Base-by-base conservation (phyloP, 64 coral and sea anemone genomes). In the Astreopora myriophthalma region DNA sequence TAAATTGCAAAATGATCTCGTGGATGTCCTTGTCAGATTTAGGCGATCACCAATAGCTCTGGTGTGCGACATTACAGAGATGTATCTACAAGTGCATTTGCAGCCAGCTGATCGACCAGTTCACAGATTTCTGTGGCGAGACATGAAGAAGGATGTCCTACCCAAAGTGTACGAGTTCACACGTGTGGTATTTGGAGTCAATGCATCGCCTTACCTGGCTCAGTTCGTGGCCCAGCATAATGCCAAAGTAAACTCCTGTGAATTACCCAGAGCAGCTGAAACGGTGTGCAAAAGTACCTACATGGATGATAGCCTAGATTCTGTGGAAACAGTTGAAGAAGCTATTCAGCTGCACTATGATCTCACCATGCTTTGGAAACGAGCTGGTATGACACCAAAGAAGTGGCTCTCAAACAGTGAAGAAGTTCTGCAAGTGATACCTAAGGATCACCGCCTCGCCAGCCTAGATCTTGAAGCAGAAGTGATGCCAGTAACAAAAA, bases 161-260 rank as follows among this genome's bases (percentile, higher is more conserved):
- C 74, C 74, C 19, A 67, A 85, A 19, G 86, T 84, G 10, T 85
- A 94, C 24, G 35, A 85, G 49, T 94, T 89, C 13, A 89, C 35
- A 16, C 13, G 70, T 72, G 79, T 94, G 5, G 91, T 93, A 9
- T 87, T 93, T 79, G 84, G 91, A 67, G 83, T 85, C 19, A 86
- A 74, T 31, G 36, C 71, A n/a, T 92, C 81, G 24, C 81, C 91
- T 22, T 92, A 74, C 48, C 31, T 84, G 33, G 90, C 68, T 35
- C 90, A 92, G 39, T 75, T 92, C 5, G 90, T 85, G 34, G 34
- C 65, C 35, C 90, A 92, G 57, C 66, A 92, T 19, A 49, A 92
- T 57, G 90, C 91, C 23, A 72, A 63, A 11, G 61, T 32, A 8
- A 32, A 76, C 32, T 60, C 33, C 62, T 24, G 78, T 61, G 49